Evolutionary conservation across 1,140 invertebrate species (phyloP).

Genomic region (Drosophila watanabei): DNA sequence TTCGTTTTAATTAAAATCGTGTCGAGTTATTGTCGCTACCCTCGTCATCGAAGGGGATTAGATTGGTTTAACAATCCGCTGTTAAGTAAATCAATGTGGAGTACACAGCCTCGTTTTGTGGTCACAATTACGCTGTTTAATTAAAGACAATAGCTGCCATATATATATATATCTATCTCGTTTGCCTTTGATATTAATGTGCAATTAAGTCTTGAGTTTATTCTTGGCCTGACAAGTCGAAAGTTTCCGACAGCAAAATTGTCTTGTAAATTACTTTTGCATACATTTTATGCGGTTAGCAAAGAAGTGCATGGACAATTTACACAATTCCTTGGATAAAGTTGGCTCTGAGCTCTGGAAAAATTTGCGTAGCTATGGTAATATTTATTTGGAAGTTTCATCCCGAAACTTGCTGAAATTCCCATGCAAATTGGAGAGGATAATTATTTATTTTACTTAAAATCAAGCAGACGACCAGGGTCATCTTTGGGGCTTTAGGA

Average conservation of each 20-base stretch:
- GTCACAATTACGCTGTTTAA: conserved; percentile 39
- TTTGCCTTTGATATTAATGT: conserved; percentile 38
- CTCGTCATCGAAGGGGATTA: conserved; percentile 28
- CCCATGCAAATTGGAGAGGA: conserved; percentile 15
- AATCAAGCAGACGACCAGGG: neutral
- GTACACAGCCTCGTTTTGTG: conserved; percentile 3
- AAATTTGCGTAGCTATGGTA: conserved; percentile 31
- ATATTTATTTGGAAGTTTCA: conserved; percentile 41
- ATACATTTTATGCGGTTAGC: conserved; percentile 44
- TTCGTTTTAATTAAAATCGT: conserved; percentile 60
- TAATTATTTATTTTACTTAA: conserved; percentile 29
- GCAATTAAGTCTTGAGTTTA: conserved; percentile 34
- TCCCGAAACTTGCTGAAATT: conserved; percentile 10
- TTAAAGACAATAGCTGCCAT: conserved; percentile 13
- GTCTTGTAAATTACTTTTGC: conserved; percentile 60
- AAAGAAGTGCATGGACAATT: conserved; percentile 36
- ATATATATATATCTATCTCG: conserved; percentile 6
- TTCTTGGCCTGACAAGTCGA: conserved; percentile 11
- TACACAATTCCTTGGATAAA: conserved; percentile 33
- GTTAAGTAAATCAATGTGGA: conserved; percentile 14
- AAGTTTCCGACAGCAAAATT: conserved; percentile 48
- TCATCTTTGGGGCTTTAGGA: neutral
- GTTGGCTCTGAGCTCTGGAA: neutral
- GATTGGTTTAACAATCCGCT: conserved; percentile 12
- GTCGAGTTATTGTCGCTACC: conserved; percentile 51